These are phyloP conservation scores for Austrofundulus limnaeus DNA, from an alignment of 2,113 vertebrate genomes.

Conservation along the genomic window DNA sequence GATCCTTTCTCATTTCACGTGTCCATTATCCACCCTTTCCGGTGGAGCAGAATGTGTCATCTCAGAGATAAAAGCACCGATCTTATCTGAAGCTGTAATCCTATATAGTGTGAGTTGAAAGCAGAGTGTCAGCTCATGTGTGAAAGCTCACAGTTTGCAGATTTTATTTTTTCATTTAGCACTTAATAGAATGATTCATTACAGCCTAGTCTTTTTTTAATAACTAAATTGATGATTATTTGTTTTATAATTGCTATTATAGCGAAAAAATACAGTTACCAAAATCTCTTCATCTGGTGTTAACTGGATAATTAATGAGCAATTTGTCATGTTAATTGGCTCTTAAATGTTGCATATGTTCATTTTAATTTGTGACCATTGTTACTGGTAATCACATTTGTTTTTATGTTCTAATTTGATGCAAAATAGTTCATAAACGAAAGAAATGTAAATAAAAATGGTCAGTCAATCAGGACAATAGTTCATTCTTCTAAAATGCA, in stretches of 20 bases:
- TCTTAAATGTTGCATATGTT: neutral
- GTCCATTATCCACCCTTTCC: neutral
- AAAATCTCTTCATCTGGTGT: neutral
- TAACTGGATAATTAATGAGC: too few relatives aligned
- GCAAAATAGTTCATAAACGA: neutral
- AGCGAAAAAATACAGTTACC: neutral
- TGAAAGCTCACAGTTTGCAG: neutral
- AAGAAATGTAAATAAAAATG: neutral
- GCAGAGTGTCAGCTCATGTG: neutral
- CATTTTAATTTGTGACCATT: neutral
- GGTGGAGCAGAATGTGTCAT: neutral
- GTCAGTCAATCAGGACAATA: neutral
- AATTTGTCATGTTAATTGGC: neutral
- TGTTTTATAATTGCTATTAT: neutral
- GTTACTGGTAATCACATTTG: too few relatives aligned
- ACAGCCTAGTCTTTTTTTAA: neutral
- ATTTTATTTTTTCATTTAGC: constrained; percentile 1
- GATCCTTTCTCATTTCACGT: neutral
- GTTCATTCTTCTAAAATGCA: neutral
- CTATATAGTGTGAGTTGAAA: neutral
- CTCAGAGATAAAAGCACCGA: constrained; percentile 6
- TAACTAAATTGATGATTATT: neutral
- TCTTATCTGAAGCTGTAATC: neutral
- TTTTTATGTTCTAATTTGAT: neutral
- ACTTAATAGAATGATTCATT: neutral